These are phyloP conservation scores for Anguilla japonica DNA, from an alignment of 2,113 vertebrate genomes.

Conservation along the genomic window DNA sequence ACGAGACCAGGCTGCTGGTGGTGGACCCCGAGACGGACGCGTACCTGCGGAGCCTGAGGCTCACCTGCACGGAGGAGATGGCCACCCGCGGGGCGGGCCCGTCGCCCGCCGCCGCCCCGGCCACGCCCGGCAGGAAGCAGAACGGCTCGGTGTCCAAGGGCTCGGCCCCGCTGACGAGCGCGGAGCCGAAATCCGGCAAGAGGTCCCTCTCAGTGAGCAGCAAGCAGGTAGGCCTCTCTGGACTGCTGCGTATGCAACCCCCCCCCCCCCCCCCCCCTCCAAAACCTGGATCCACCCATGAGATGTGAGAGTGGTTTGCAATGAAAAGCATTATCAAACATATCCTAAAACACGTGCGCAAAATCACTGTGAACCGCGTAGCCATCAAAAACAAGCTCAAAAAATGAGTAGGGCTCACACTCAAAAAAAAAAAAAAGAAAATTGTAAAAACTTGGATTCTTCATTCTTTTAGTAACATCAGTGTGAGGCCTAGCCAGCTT, in stretches of 20 bases:
- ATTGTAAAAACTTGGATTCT: no score
- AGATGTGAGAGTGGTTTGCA: background rate
- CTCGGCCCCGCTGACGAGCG: conserved; percentile 42
- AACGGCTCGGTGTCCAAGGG: conserved; percentile 68
- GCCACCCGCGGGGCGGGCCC: conserved; percentile 57
- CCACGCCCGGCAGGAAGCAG: conserved; percentile 29
- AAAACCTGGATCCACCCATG: background rate
- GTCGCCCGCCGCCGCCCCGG: conserved; percentile 16
- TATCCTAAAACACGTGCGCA: no score
- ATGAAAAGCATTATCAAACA: background rate
- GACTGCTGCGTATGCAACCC: background rate
- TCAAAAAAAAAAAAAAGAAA: background rate
- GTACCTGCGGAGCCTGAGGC: conserved; percentile 71
- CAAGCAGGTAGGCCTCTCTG: conserved; percentile 63
- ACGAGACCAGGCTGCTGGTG: conserved; percentile 84
- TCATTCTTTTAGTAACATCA: no score
- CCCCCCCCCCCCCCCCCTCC: no score
- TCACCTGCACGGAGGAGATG: conserved; percentile 81
- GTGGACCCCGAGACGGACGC: conserved; percentile 88
- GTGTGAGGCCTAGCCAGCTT: no score
- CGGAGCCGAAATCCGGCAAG: conserved; percentile 45
- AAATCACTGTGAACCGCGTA: no score
- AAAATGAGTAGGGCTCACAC: background rate
- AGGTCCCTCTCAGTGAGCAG: conserved; percentile 48
- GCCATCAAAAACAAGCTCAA: no score